A percentile compares a stretch with the other conserved stretches of the same genome.
phyloP scores from a whole-genome alignment of 1,140 invertebrate species.

The Reticulitermes speratus region DNA sequence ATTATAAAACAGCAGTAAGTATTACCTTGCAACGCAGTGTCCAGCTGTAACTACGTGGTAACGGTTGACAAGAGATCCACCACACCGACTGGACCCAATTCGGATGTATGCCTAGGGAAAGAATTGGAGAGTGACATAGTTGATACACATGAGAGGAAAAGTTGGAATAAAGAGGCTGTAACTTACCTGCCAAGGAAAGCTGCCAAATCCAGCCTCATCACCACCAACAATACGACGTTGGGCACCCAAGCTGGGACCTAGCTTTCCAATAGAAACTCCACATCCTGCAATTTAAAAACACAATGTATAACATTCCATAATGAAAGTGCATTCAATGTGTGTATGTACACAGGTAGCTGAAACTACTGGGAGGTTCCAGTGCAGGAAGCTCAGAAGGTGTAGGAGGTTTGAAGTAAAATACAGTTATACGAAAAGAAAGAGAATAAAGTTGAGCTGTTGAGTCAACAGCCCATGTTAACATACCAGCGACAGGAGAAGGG shows the following conservation, averaged over 20 bases:
- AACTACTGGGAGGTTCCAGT: neutral
- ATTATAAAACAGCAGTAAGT: too few relatives aligned
- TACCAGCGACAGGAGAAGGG: neutral
- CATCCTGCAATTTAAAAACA: conserved; percentile 62
- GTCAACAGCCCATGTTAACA: neutral
- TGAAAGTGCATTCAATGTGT: neutral
- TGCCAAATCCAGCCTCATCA: conserved; percentile 89
- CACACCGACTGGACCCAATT: conserved; percentile 87
- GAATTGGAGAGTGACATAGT: neutral
- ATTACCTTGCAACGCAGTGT: conserved; percentile 86
- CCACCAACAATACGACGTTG: conserved; percentile 90
- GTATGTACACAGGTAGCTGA: neutral
- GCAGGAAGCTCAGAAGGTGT: neutral
- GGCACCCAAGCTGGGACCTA: conserved; percentile 60
- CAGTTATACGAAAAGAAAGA: neutral
- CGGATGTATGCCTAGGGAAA: conserved; percentile 80
- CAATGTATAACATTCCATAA: neutral
- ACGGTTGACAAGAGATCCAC: conserved; percentile 88
- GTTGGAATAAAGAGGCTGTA: neutral
- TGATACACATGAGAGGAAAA: neutral
- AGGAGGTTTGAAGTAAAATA: neutral
- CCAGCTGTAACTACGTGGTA: conserved; percentile 94
- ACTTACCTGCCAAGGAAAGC: conserved; percentile 88
- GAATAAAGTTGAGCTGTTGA: too few relatives aligned
- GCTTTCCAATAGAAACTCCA: conserved; percentile 75